Percentiles rank a stretch among this genome's conserved stretches.
Evolutionary conservation across 2,888 invertebrate genomes (phyloP).

Genomic region (Selenia dentaria): DNA sequence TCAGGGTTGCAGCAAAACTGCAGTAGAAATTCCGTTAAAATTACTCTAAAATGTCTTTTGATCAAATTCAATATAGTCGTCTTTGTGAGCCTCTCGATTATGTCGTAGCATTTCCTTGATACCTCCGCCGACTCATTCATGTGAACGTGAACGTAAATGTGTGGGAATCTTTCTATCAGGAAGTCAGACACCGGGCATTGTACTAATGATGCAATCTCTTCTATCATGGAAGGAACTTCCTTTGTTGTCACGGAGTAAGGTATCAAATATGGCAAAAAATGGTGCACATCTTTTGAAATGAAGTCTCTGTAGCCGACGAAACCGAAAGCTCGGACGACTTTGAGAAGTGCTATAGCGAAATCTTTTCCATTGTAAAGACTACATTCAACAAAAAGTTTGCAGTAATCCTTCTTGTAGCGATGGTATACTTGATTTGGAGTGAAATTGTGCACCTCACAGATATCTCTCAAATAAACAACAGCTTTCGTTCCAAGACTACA

Average conservation of each 20-base stretch:
- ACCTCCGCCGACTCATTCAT: conserved; percentile 85
- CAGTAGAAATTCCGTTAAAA: conserved; percentile 86
- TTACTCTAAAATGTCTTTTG: conserved; percentile 86
- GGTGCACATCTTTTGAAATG: conserved; percentile 87
- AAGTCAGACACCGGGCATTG: conserved; percentile 85
- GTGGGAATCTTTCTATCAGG: conserved; percentile 87
- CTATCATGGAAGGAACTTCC: conserved; percentile 85
- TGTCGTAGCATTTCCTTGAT: conserved; percentile 85
- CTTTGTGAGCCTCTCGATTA: conserved; percentile 86
- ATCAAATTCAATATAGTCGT: conserved; percentile 84
- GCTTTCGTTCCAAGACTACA: conserved; percentile 84
- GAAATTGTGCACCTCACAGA: conserved; percentile 81
- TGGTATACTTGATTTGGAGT: conserved; percentile 85
- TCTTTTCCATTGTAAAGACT: conserved; percentile 84
- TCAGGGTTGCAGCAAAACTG: conserved; percentile 87
- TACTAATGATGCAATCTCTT: conserved; percentile 85
- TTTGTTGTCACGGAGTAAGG: conserved; percentile 83
- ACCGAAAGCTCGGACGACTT: conserved; percentile 87
- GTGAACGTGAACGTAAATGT: conserved; percentile 89
- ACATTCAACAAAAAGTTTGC: conserved; percentile 84
- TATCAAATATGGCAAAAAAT: conserved; percentile 87
- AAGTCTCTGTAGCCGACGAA: conserved; percentile 88
- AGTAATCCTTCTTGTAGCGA: conserved; percentile 86
- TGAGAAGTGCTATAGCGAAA: conserved; percentile 84
- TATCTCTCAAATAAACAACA: conserved; percentile 80